Evolutionary conservation across 2,797 vertebrate genomes (phyloP), one percentile per base, ranked within the genome.

Genomic region (Gallirallus australis): DNA sequence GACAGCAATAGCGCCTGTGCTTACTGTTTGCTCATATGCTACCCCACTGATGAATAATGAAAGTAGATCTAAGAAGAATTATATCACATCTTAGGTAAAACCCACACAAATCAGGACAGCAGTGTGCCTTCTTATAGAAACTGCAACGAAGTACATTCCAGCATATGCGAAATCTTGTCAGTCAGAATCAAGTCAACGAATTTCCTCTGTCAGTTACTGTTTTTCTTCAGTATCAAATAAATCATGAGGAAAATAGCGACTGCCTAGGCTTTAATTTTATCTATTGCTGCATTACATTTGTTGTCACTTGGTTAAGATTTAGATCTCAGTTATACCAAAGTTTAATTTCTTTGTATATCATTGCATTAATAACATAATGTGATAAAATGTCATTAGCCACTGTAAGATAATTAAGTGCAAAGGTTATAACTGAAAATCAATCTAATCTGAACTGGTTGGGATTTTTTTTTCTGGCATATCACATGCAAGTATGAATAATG

Each of bases 361-460:
- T 82, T 84, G 82, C 60, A 42, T 96, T 92, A 92, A 76, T 84
- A 91, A 77, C 78, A 75, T 65, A 90, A 90, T 50, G 39, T 72
- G 50, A 86, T 91, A 91, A 97, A 97, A 97, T 86, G 91, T 90
- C 69, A 94, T 87, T 96, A 94, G 61, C 85, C 78, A 78, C 75
- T 71, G 12, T 39, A 85, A 65, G 39, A 82, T 71, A 95, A 96
- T 96, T 93, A 96, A 90, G 63, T 92, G 50, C 72, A 86, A 90
- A 86, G 73, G 94, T 96, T 95, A 93, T 94, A 86, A 56, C 83
- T 96, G 93, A 92, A 97, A 95, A 91, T 60, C 81, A 90, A 71
- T 90, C 47, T 66, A 40, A 42, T 18, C 17, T 42, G 42, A 42
- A 42, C 42, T 42, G 70, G 1, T 9, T 81, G 82, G 1, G 47